These are phyloP conservation scores for Asobara japonica DNA, from an alignment of 1,140 invertebrate genomes.

Conservation along the genomic window DNA sequence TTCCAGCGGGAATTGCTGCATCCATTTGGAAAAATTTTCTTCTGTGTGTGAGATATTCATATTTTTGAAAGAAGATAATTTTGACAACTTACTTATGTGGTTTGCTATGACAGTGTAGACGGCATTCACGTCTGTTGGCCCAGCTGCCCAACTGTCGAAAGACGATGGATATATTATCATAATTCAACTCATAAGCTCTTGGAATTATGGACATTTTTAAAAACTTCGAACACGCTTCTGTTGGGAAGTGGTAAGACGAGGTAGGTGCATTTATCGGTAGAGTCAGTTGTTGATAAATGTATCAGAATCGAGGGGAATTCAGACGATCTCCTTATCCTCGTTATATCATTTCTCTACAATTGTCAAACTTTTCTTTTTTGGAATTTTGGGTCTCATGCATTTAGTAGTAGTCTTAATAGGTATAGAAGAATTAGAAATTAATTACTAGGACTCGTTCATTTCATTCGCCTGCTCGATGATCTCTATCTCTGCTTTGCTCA, in stretches of 20 bases:
- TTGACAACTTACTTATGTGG: slow-evolving; percentile 76
- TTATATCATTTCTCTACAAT: too few species aligned
- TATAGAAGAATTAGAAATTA: slow-evolving; percentile 12
- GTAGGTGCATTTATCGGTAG: too few species aligned
- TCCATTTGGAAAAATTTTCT: slow-evolving; percentile 45
- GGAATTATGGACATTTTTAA: too few species aligned
- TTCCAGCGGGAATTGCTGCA: slow-evolving; percentile 79
- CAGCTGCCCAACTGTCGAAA: slow-evolving; percentile 72
- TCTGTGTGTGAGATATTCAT: not conserved
- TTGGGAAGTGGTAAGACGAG: too few species aligned
- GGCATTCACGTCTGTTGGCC: slow-evolving; percentile 79
- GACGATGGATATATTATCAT: not conserved
- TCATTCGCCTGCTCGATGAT: slow-evolving; percentile 48
- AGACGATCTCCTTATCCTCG: too few species aligned
- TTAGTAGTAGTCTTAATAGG: too few species aligned
- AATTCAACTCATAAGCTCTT: too few species aligned
- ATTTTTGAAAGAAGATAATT: not conserved
- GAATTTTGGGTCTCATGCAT: too few species aligned
- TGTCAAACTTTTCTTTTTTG: too few species aligned
- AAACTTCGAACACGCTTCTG: too few species aligned
- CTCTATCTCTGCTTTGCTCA: slow-evolving; percentile 44
- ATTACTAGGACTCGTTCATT: slow-evolving; percentile 56
- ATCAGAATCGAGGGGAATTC: too few species aligned
- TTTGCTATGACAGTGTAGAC: slow-evolving; percentile 78
- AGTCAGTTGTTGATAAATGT: too few species aligned